Evolutionary conservation across 2,113 vertebrate genomes (phyloP).

Genomic region (Oncorhynchus clarkii): DNA sequence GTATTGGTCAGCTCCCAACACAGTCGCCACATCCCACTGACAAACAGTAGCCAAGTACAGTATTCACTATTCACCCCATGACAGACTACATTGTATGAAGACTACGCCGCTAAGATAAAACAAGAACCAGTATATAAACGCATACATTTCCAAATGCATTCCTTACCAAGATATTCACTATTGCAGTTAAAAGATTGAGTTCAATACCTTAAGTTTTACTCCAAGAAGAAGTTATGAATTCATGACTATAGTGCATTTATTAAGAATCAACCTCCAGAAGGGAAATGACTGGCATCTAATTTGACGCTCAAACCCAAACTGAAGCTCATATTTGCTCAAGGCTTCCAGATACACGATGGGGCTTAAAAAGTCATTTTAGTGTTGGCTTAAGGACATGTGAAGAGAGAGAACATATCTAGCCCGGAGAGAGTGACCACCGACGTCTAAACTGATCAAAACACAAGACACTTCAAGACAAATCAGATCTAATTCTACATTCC

Average conservation of each 20-base stretch:
- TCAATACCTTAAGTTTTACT: too few species aligned
- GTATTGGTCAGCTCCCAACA: too few species aligned
- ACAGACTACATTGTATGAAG: too few species aligned
- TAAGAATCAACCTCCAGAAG: not conserved
- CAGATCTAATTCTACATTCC: not conserved
- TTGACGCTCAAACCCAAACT: not conserved
- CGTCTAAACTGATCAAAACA: not conserved
- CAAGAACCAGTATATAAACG: too few species aligned
- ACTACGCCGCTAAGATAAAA: too few species aligned
- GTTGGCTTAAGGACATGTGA: not conserved
- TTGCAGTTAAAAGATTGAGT: too few species aligned
- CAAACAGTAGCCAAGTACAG: too few species aligned
- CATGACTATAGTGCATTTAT: not conserved
- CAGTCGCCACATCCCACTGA: too few species aligned
- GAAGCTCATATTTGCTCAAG: conserved; percentile 4
- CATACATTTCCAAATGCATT: too few species aligned
- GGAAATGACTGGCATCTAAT: not conserved
- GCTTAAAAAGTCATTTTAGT: conserved; percentile 4
- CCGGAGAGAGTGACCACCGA: not conserved
- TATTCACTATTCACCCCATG: too few species aligned
- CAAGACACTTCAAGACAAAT: not conserved
- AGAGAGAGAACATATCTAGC: conserved; percentile 2
- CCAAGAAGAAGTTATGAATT: not conserved
- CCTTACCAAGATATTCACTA: too few species aligned
- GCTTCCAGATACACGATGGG: not conserved